phyloP scores from a whole-genome alignment of 2,888 invertebrate genomes.

The Dinocampus coccinellae region DNA sequence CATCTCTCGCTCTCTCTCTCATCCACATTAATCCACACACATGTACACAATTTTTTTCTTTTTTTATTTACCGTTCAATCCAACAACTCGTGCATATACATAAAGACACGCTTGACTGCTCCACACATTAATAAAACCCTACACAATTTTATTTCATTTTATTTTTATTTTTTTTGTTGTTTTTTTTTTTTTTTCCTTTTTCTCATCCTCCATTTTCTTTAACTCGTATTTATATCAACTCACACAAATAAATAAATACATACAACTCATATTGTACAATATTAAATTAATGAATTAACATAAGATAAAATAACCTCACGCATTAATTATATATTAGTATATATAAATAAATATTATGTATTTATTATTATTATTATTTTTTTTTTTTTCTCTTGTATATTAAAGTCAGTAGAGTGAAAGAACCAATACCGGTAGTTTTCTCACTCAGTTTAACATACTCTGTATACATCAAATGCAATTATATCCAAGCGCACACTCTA shows the following conservation, averaged over 20 bases:
- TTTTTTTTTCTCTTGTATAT: no score
- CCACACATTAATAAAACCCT: neutral
- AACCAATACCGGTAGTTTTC: no score
- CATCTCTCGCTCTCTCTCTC: neutral
- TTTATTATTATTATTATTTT: no score
- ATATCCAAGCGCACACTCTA: no score
- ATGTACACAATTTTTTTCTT: neutral
- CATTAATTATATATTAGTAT: no score
- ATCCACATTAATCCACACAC: neutral
- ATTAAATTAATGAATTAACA: neutral
- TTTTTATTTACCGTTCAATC: neutral
- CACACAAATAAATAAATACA: neutral
- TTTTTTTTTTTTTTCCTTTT: neutral
- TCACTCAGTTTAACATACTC: no score
- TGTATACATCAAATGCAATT: no score
- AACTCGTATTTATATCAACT: no score
- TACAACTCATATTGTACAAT: neutral
- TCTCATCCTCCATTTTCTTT: no score
- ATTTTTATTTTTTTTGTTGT: neutral
- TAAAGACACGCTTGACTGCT: slow-evolving; percentile 30
- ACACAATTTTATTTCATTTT: neutral
- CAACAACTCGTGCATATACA: neutral
- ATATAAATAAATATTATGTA: no score
- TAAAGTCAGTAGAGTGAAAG: no score
- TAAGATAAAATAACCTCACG: no score